Percentiles rank a stretch among this genome's conserved stretches.
Evolutionary conservation across 2,888 invertebrate species (phyloP).

Genomic region (Rotaria socialis): DNA sequence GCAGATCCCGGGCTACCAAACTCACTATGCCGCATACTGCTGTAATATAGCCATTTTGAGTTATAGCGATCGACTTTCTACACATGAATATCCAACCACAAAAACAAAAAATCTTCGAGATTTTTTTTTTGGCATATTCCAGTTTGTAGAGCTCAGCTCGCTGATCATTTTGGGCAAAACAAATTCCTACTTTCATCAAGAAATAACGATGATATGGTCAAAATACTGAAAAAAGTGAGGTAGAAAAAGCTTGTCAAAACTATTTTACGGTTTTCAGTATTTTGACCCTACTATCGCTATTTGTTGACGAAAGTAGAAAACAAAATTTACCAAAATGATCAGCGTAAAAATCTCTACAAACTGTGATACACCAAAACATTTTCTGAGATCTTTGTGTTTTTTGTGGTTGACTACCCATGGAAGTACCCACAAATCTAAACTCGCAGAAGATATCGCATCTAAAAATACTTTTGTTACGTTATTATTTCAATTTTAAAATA

Average conservation of each 20-base stretch:
- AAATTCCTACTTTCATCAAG: background rate
- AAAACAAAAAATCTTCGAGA: background rate
- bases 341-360: too few relatives aligned
- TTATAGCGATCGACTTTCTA: background rate
- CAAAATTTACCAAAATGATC: too few relatives aligned
- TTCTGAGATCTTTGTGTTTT: too few relatives aligned
- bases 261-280: background rate
- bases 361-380: too few relatives aligned
- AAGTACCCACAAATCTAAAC: too few relatives aligned
- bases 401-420: too few relatives aligned
- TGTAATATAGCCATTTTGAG: background rate
- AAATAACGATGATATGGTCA: background rate
- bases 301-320: too few relatives aligned
- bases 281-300: too few relatives aligned
- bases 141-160: background rate
- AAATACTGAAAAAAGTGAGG: background rate
- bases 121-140: background rate
- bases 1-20: background rate
- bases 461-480: too few relatives aligned
- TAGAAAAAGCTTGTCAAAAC: background rate
- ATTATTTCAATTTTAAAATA: too few relatives aligned
- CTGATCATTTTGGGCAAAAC: background rate
- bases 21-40: background rate
- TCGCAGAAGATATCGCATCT: too few relatives aligned
- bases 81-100: background rate